Base-by-base conservation (phyloP, 2,113 vertebrate species). In the Phycodurus eques region DNA sequence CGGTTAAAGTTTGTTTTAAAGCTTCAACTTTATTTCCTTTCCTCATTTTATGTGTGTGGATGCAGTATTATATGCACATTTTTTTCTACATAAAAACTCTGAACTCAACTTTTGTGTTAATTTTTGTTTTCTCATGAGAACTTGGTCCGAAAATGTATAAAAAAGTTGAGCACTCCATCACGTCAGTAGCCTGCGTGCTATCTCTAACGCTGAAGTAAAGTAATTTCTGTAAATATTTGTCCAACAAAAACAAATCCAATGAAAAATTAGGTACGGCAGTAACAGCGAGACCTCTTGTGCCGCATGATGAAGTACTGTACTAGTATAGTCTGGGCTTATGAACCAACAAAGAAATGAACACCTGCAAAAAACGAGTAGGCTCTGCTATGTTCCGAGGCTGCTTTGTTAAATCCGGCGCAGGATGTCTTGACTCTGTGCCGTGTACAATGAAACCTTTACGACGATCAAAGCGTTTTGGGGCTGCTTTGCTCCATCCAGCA, bases 1-100 rank as follows among this genome's bases (percentile, higher is more conserved):
- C 46, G 13, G 49, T 57, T 71, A 44, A 5, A 67, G 66, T 85
- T 80, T 83, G 70, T 83, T 88, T 81, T 83, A 73, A 77, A 74
- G 71, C 42, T 63, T 17, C 71, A 74, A n/a, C 0, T 2, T 46
- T 88, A 80, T 69, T 69, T 69, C 17, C 51, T 39, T 47, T 61
- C 17, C 27, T 20, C 65, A 49, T 31, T 68, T 35, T 44, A 0
- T 67, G 15, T 42, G 8, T 68, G 67, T 53, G 51, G 10, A 22
- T 35, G 7, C 22, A 17, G 33, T 57, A 14, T 42, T 42, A 43
- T 27, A 11, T 31, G 31, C 33, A 17, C 33, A 54, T 13, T 22
- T 57, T 56, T 67, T 67, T 67, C 15, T 69, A 57, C n/a, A 69
- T 43, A 57, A 43, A 69, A 56, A 13, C 3, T 31, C 11, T n/a